phyloP scores from a whole-genome alignment of 2,888 invertebrate genomes.

The Athalia circularis region DNA sequence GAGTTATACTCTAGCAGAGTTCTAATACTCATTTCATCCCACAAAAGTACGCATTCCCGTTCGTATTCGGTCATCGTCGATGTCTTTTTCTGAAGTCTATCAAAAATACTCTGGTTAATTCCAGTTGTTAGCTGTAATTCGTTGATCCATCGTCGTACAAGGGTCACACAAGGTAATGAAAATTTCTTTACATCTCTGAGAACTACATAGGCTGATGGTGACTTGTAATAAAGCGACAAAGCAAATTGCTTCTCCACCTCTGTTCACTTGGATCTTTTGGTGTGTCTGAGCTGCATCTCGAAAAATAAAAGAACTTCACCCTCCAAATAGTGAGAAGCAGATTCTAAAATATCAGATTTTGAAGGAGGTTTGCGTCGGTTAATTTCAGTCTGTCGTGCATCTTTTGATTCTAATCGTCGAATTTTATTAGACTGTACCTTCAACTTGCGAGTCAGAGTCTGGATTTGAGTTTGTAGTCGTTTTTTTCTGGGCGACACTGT shows the following conservation, averaged over 20 bases:
- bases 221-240: slow-evolving; percentile 60
- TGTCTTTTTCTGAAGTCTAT: slow-evolving; percentile 53
- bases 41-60: slow-evolving; percentile 56
- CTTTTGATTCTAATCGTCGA: too few species aligned
- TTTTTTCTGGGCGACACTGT: too few species aligned
- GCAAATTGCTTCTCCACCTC: slow-evolving; percentile 58
- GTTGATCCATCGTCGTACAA: slow-evolving; percentile 58
- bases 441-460: too few species aligned
- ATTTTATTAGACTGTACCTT: too few species aligned
- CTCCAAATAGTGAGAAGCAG: too few species aligned
- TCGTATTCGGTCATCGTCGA: slow-evolving; percentile 55
- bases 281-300: slow-evolving; percentile 52
- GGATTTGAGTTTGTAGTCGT: too few species aligned
- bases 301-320: slow-evolving; percentile 46
- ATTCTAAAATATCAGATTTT: too few species aligned
- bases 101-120: slow-evolving; percentile 52
- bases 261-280: slow-evolving; percentile 53
- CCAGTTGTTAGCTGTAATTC: slow-evolving; percentile 55
- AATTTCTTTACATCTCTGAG: slow-evolving; percentile 54
- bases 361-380: too few species aligned
- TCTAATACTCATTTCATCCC: slow-evolving; percentile 58
- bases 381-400: too few species aligned
- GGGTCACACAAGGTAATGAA: slow-evolving; percentile 56
- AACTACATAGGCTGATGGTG: slow-evolving; percentile 59
- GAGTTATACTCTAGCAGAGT: slow-evolving; percentile 53